phyloP scores from a whole-genome alignment of 2,797 vertebrate genomes.

The Crax fasciolata region DNA sequence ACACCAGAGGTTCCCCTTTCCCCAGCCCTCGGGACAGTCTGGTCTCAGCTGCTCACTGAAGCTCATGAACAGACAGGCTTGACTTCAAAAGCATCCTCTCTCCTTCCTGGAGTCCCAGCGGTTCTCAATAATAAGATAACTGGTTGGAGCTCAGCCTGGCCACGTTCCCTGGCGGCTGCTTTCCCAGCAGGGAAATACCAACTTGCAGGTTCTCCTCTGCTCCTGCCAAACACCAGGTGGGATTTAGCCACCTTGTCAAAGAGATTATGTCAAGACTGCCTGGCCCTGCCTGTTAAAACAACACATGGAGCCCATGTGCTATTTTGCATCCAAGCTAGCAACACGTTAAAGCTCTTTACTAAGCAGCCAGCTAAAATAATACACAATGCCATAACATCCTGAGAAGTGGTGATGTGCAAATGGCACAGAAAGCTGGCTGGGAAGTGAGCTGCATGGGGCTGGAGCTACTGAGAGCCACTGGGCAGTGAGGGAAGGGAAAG shows the following conservation, averaged over 20 bases:
- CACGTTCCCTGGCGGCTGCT: not conserved
- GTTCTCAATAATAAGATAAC: constrained; percentile 28
- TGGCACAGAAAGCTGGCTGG: not conserved
- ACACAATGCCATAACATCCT: not conserved
- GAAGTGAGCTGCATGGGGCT: fast-evolving
- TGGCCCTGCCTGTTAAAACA: not conserved
- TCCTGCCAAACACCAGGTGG: not conserved
- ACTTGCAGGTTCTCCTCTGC: not conserved
- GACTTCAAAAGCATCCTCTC: constrained; percentile 46
- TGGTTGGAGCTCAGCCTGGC: constrained; percentile 22
- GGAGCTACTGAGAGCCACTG: not conserved
- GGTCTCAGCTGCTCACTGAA: constrained; percentile 21
- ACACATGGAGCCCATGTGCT: fast-evolving
- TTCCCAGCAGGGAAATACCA: constrained; percentile 16
- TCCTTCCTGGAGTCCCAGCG: not conserved
- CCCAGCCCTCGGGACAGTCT: not conserved
- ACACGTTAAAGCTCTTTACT: not conserved
- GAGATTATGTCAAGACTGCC: not conserved
- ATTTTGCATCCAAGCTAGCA: not conserved
- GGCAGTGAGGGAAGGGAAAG: not conserved
- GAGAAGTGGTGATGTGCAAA: not conserved
- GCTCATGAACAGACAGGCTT: constrained; percentile 17
- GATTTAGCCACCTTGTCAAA: not conserved
- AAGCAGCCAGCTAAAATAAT: not conserved
- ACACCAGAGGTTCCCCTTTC: constrained; percentile 19